Percentiles rank a stretch among this genome's conserved stretches.
These are phyloP conservation scores for Sturnus vulgaris DNA, from an alignment of 2,113 vertebrate genomes.

Conservation along the genomic window DNA sequence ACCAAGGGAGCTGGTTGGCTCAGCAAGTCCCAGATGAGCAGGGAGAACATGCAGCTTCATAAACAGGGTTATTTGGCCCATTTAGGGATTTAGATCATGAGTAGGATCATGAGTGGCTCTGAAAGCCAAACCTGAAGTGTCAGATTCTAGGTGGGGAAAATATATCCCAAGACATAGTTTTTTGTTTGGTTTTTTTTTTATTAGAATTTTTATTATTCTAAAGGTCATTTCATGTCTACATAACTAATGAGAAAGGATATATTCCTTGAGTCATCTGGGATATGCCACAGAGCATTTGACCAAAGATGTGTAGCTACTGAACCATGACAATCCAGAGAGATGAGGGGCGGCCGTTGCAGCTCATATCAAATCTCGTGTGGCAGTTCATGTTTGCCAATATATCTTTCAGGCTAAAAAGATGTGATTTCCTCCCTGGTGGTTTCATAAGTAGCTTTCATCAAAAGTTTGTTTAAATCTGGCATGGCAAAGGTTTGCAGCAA, in stretches of 20 bases:
- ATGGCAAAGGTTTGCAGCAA: neutral
- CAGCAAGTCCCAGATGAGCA: neutral
- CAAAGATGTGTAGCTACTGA: slow-evolving; percentile 2
- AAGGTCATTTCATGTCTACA: neutral
- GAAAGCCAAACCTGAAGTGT: neutral
- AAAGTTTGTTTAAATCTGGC: slow-evolving; percentile 10
- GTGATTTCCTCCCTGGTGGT: neutral
- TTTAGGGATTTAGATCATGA: neutral
- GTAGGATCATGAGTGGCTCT: neutral
- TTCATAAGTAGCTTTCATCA: slow-evolving; percentile 15
- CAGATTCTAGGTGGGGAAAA: neutral
- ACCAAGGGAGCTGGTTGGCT: neutral
- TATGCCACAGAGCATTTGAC: neutral
- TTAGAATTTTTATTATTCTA: neutral
- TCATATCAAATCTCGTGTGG: neutral
- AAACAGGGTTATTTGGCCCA: neutral
- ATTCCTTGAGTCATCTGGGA: neutral
- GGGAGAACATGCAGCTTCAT: neutral
- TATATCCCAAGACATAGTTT: neutral
- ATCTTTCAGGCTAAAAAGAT: slow-evolving; percentile 5
- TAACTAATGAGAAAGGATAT: slow-evolving; percentile 13
- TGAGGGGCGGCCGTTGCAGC: neutral
- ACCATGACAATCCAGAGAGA: neutral
- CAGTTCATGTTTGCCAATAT: slow-evolving; percentile 12
- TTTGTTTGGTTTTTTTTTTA: neutral